phyloP scores from a whole-genome alignment of 2,888 invertebrate genomes.

The Melikaiella ostensackeni region DNA sequence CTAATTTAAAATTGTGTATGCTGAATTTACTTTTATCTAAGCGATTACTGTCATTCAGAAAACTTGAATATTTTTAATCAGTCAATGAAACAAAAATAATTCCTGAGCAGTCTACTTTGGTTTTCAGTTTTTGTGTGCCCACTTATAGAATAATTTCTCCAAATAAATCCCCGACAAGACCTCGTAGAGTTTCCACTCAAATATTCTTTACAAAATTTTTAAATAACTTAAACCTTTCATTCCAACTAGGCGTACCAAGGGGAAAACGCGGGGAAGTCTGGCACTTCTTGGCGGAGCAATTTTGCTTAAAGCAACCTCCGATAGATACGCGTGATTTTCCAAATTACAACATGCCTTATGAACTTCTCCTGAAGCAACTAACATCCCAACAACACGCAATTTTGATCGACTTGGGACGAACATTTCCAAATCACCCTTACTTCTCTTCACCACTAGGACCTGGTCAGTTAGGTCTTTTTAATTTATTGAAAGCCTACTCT shows the following conservation, averaged over 20 bases:
- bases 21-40: no score
- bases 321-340: conserved; percentile 85
- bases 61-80: no score
- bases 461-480: conserved; percentile 95
- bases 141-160: no score
- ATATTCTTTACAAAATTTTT: not conserved
- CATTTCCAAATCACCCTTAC: conserved; percentile 96
- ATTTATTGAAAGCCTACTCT: conserved; percentile 97
- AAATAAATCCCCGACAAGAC: no score
- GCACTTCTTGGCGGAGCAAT: conserved; percentile 93
- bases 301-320: conserved; percentile 84
- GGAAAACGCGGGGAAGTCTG: conserved; percentile 92
- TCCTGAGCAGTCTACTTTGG: no score
- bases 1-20: no score
- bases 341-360: conserved; percentile 88
- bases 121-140: no score
- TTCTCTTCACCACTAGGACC: conserved; percentile 94
- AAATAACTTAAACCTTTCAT: not conserved
- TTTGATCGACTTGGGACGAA: conserved; percentile 94
- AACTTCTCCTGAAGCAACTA: conserved; percentile 88
- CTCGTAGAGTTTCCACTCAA: no score
- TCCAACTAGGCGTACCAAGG: conserved; percentile 87
- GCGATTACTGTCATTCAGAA: no score
- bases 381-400: conserved; percentile 98
- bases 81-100: no score